These are phyloP conservation scores for Sarcophaga subvicina DNA, from an alignment of 2,888 invertebrate species.

Conservation along the genomic window DNA sequence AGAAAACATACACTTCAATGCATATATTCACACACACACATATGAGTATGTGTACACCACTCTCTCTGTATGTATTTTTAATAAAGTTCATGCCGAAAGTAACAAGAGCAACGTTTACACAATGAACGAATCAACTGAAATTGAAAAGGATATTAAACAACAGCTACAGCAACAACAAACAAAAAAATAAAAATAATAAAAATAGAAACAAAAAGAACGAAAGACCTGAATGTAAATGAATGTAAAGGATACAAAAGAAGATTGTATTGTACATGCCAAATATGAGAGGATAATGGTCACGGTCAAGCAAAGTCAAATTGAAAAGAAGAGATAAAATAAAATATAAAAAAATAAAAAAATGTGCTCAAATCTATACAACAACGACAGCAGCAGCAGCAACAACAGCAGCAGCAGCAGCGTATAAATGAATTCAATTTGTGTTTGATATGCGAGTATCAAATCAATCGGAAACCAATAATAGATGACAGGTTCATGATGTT, in stretches of 20 bases:
- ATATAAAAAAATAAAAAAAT: too few species aligned
- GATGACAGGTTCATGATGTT: not conserved
- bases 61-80: too few species aligned
- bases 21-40: not conserved
- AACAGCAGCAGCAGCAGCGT: too few species aligned
- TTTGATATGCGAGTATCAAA: not conserved
- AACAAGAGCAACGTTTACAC: constrained; percentile 1
- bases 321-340: too few species aligned
- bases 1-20: not conserved
- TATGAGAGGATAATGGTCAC: constrained; percentile 49
- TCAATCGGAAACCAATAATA: not conserved
- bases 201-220: too few species aligned
- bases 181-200: not conserved
- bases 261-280: not conserved
- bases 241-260: constrained; percentile 22
- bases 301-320: constrained; percentile 42
- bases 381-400: not conserved
- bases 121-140: constrained; percentile 19
- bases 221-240: not conserved
- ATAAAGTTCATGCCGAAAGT: too few species aligned
- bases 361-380: not conserved
- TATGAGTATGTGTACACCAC: not conserved
- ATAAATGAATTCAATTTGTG: not conserved
- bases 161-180: not conserved
- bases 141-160: constrained; percentile 21